A percentile compares a stretch with the other conserved stretches of the same genome.
These are phyloP conservation scores for Diuraphis noxia DNA, from an alignment of 1,140 invertebrate genomes.

Conservation along the genomic window DNA sequence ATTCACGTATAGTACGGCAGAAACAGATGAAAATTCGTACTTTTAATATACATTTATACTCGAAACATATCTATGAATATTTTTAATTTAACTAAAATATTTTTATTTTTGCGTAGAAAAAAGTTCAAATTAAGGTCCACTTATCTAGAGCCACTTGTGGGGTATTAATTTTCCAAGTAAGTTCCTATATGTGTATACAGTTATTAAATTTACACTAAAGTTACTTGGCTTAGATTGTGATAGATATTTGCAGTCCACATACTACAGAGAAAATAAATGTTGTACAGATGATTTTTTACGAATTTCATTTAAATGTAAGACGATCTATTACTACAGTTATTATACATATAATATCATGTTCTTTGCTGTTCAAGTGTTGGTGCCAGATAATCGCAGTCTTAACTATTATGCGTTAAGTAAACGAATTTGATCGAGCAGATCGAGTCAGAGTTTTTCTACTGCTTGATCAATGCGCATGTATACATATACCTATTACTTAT, in stretches of 20 bases:
- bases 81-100: not conserved
- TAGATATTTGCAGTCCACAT: too few relatives aligned
- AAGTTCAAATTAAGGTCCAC: too few relatives aligned
- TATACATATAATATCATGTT: not conserved
- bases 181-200: too few relatives aligned
- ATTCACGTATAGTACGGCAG: not conserved
- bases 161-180: too few relatives aligned
- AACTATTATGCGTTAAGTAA: not conserved
- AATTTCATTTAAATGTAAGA: not conserved
- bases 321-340: not conserved
- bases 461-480: not conserved
- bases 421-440: not conserved
- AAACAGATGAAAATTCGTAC: not conserved
- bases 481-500: not conserved
- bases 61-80: not conserved
- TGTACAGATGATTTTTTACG: not conserved
- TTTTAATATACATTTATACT: not conserved
- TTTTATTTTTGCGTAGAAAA: too few relatives aligned
- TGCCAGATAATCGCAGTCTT: not conserved
- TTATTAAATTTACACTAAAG: too few relatives aligned
- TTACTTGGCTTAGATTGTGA: too few relatives aligned
- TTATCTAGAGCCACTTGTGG: not conserved
- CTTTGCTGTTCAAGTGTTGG: not conserved
- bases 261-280: too few relatives aligned
- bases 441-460: not conserved